Evolutionary conservation across 2,113 vertebrate species (phyloP), one percentile per base, ranked within the genome.

Genomic region (Coracopsis vasa): DNA sequence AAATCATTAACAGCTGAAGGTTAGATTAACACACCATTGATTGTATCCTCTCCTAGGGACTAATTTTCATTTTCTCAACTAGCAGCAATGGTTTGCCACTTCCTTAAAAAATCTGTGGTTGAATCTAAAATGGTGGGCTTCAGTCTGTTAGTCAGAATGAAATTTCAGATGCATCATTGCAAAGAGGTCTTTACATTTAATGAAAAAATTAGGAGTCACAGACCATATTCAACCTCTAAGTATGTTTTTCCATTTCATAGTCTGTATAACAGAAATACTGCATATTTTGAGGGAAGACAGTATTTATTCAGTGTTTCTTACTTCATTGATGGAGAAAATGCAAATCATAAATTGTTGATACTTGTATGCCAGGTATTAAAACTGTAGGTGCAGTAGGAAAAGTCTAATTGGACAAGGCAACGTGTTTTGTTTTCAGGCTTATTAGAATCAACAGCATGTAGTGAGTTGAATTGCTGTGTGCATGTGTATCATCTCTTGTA

Each of bases 1-100:
- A 98, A 97, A 98, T 98, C 97, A 97, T 98, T 98, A 98, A 97
- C 98, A 98, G 97, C 98, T 98, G 97, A 98, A 94, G 95, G 95
- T 95, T 97, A 98, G 97, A 97, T 98, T 98, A 98, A 97, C 96
- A 94, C 92, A 13, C 94, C 92, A 94, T 95, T 97, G 96, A 96
- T 97, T 84, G 51, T 86, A 97, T 97, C 92, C 96, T 97, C 97
- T 98, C 97, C 62, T 45, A 97, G 97, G 97, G 97, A 97, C 94
- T 97, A 85, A 97, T 96, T 97, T 98, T 98, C 94, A 94, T 98
- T 97, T 97, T 98, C 95, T 95, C 84, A 87, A 95, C 89, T 92
- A 95, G 96, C 86, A 93, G 92, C 64, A 88, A 95, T 93, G 94
- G 72, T 95, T 98, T 97, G 95, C 95, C 93, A 96, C 84, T 86